phyloP scores from a whole-genome alignment of 2,797 vertebrate genomes.

The Glyptemys insculpta region DNA sequence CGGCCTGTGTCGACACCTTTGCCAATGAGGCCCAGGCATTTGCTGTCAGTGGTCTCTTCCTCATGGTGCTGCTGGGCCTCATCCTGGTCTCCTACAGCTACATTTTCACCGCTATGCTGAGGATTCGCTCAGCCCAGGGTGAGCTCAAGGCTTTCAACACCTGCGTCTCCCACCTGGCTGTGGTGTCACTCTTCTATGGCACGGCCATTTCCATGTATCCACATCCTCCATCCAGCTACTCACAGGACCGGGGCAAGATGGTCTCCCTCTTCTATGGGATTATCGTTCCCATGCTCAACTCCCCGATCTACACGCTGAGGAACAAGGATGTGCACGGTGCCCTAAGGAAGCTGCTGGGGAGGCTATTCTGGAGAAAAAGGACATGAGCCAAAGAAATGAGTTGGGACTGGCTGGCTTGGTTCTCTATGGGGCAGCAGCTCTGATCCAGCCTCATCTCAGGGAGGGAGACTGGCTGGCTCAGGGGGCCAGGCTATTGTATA shows the following conservation, averaged over 20 bases:
- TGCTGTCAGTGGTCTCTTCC: neutral
- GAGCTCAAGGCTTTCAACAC: slow-evolving; percentile 58
- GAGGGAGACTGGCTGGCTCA: neutral
- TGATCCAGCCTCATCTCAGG: too few species aligned
- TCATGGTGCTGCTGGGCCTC: neutral
- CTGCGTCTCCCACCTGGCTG: neutral
- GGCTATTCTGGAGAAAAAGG: neutral
- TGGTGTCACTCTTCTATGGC: slow-evolving; percentile 21
- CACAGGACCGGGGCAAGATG: slow-evolving; percentile 6
- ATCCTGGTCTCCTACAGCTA: neutral
- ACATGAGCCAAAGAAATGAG: neutral
- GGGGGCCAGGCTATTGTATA: neutral
- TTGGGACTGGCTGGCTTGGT: neutral
- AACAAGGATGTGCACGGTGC: slow-evolving; percentile 54
- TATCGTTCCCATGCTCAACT: slow-evolving; percentile 11
- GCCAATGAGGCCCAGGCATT: neutral
- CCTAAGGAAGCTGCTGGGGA: slow-evolving; percentile 1
- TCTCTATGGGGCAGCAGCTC: too few species aligned
- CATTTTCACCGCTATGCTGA: slow-evolving; percentile 16
- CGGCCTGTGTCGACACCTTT: slow-evolving; percentile 30
- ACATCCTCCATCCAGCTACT: neutral
- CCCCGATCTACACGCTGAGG: slow-evolving; percentile 44
- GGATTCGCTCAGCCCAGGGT: slow-evolving; percentile 35
- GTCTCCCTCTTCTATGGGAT: slow-evolving; percentile 41
- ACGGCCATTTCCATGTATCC: slow-evolving; percentile 7